phyloP scores from a whole-genome alignment of 1,140 invertebrate genomes.

The Whitmania pigra region DNA sequence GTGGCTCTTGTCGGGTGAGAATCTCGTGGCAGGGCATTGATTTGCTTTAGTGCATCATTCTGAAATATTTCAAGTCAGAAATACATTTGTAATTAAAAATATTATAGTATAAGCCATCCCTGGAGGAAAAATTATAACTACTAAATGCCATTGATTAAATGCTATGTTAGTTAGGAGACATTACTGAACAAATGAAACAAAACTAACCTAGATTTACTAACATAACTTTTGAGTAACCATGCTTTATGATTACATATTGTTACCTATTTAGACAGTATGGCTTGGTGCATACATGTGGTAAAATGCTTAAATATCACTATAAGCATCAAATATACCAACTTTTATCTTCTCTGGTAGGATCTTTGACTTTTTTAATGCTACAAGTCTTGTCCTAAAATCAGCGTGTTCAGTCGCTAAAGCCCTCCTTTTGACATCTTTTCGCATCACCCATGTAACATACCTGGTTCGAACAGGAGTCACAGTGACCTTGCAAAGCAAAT shows the following conservation, averaged over 20 bases:
- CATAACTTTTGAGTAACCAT: too few species aligned
- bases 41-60: constrained; percentile 57
- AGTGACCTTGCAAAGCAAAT: too few species aligned
- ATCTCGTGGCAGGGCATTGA: constrained; percentile 61
- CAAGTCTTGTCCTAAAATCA: constrained; percentile 56
- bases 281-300: too few species aligned
- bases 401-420: constrained; percentile 58
- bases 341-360: constrained; percentile 63
- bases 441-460: constrained; percentile 64
- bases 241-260: too few species aligned
- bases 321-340: constrained; percentile 29
- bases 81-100: neutral
- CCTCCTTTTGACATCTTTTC: constrained; percentile 65
- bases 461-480: constrained; percentile 20
- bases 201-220: too few species aligned
- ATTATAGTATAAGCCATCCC: constrained; percentile 10
- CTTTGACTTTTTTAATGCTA: constrained; percentile 63
- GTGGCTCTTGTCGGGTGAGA: constrained; percentile 53
- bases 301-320: too few species aligned
- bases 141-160: too few species aligned
- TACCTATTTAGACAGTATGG: too few species aligned
- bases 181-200: too few species aligned
- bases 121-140: too few species aligned
- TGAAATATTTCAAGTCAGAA: constrained; percentile 18
- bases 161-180: too few species aligned